Conservation (phyloP, 1,140 invertebrate genomes). For the Aphaenogaster ashmeadi region DNA sequence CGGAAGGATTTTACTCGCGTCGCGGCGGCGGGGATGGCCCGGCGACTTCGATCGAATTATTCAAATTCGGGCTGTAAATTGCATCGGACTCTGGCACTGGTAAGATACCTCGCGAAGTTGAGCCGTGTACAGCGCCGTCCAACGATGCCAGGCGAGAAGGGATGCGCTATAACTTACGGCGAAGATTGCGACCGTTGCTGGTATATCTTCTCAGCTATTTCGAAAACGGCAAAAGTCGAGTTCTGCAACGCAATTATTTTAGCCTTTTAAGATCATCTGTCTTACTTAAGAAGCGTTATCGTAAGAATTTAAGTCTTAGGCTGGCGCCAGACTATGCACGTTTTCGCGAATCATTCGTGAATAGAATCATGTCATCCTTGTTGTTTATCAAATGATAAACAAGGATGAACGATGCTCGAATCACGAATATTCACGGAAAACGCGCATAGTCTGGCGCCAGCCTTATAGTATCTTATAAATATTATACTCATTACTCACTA, state of each 20-base stretch:
- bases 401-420: too few relatives aligned
- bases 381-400: too few relatives aligned
- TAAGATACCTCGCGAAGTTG: conserved; percentile 60
- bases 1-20: conserved; percentile 35
- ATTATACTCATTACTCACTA: too few relatives aligned
- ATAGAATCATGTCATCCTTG: too few relatives aligned
- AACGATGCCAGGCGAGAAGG: conserved; percentile 10
- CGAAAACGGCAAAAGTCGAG: background rate
- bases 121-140: conserved; percentile 52
- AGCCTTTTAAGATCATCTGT: background rate
- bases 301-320: background rate
- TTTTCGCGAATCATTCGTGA: too few relatives aligned
- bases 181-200: background rate
- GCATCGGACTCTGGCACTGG: conserved; percentile 55
- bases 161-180: background rate
- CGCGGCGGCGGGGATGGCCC: conserved; percentile 8
- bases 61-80: conserved; percentile 62
- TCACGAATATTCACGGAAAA: too few relatives aligned
- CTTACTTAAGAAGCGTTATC: background rate
- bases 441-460: too few relatives aligned
- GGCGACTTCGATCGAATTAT: conserved; percentile 62
- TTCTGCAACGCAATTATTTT: conserved; percentile 8
- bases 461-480: background rate
- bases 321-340: too few relatives aligned
- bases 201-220: conserved; percentile 19